Conservation (phyloP, 64 coral and sea anemone species). For the Catalaphyllia jardinei region DNA sequence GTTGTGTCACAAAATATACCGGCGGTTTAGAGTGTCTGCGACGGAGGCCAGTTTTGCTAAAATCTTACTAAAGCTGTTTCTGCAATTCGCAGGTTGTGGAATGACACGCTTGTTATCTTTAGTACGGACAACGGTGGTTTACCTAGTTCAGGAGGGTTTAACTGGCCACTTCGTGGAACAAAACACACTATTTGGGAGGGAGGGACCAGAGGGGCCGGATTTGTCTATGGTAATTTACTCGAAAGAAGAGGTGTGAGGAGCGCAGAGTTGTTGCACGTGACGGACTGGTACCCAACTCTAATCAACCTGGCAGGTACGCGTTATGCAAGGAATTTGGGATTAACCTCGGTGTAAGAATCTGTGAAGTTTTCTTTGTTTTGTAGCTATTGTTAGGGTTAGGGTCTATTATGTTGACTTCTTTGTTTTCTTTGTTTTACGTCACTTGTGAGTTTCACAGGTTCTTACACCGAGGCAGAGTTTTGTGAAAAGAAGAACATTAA, state of each 20-base stretch:
- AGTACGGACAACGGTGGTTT: slow-evolving; percentile 56
- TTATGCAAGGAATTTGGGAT: background rate
- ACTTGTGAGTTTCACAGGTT: too few relatives aligned
- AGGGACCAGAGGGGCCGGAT: slow-evolving; percentile 48
- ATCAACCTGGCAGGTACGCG: slow-evolving; percentile 46
- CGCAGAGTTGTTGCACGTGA: slow-evolving; percentile 51
- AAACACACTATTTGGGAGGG: slow-evolving; percentile 64
- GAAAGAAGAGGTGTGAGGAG: slow-evolving; percentile 29
- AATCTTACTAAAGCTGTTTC: background rate
- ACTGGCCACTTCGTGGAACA: slow-evolving; percentile 59
- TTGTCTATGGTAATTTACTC: slow-evolving; percentile 63
- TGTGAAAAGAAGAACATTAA: too few relatives aligned
- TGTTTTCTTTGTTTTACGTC: too few relatives aligned
- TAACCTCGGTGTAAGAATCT: too few relatives aligned
- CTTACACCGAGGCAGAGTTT: background rate
- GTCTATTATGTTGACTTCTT: too few relatives aligned
- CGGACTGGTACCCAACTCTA: slow-evolving; percentile 57
- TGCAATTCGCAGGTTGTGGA: slow-evolving; percentile 29
- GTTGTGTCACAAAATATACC: too few relatives aligned
- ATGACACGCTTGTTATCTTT: slow-evolving; percentile 53
- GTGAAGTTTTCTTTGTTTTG: too few relatives aligned
- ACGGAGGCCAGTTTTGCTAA: background rate
- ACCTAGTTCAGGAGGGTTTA: slow-evolving; percentile 39
- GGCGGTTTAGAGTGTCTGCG: too few relatives aligned
- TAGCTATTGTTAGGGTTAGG: too few relatives aligned